These are phyloP conservation scores for Drosophila teissieri DNA, from an alignment of 1,140 invertebrate genomes.

Conservation along the genomic window DNA sequence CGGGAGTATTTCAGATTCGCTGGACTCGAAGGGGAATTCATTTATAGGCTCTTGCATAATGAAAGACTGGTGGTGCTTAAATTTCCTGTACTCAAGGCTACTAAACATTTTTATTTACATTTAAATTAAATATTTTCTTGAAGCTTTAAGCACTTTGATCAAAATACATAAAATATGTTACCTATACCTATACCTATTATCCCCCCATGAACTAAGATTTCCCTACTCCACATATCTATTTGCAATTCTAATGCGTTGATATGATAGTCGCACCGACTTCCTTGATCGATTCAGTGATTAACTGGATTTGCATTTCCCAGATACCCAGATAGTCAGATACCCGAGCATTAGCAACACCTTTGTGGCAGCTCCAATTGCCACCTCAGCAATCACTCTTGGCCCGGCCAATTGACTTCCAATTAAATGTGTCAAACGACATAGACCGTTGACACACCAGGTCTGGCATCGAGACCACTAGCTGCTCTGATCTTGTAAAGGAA, in stretches of 20 bases:
- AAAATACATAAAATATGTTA: too few species aligned
- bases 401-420: constrained; percentile 75
- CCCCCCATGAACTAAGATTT: not conserved
- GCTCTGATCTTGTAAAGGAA: not conserved
- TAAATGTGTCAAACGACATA: constrained; percentile 67
- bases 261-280: constrained; percentile 22
- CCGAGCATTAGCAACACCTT: constrained; percentile 26
- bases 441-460: constrained; percentile 29
- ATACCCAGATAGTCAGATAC: not conserved
- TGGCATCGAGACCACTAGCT: constrained; percentile 5
- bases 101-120: too few species aligned
- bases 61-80: too few species aligned
- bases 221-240: constrained; percentile 1
- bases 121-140: too few species aligned
- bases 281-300: constrained; percentile 47
- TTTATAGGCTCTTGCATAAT: not conserved
- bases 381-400: constrained; percentile 42
- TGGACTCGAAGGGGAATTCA: not conserved
- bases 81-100: not conserved
- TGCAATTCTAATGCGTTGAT: constrained; percentile 24
- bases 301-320: constrained; percentile 35
- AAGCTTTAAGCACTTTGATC: too few species aligned
- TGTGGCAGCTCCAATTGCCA: constrained; percentile 51
- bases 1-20: not conserved
- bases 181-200: not conserved